Percentiles rank a stretch among this genome's conserved stretches.
phyloP scores from a whole-genome alignment of 2,113 vertebrate genomes.

The Syrmaticus mikado region DNA sequence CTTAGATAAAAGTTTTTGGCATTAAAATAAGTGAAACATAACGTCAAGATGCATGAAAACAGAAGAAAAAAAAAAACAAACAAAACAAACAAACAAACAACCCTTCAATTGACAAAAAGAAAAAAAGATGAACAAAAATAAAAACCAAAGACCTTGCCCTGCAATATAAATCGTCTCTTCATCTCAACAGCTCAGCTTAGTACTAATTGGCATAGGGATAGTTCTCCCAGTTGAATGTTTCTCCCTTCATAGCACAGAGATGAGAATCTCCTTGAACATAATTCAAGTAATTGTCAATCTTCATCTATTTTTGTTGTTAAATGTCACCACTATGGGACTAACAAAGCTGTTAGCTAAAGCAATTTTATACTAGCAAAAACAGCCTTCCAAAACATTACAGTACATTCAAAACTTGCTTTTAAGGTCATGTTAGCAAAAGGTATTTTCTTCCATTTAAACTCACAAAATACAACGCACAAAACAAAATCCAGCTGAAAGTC shows the following conservation, averaged over 20 bases:
- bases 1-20: neutral
- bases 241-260: neutral
- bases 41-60: neutral
- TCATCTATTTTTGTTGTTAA: constrained; percentile 29
- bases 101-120: too few relatives aligned
- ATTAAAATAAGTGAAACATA: neutral
- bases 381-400: neutral
- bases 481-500: constrained; percentile 10
- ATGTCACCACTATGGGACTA: neutral
- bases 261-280: neutral
- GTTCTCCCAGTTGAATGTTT: neutral
- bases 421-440: neutral
- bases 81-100: neutral
- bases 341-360: neutral
- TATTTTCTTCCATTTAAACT: neutral
- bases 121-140: too few relatives aligned
- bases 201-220: neutral
- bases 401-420: neutral
- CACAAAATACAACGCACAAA: neutral
- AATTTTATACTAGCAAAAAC: neutral
- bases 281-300: constrained; percentile 53
- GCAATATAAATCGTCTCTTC: neutral
- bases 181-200: neutral
- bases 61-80: neutral
- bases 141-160: too few relatives aligned